Conservation (phyloP, 1,140 invertebrate species). For the Drosophila navojoa region DNA sequence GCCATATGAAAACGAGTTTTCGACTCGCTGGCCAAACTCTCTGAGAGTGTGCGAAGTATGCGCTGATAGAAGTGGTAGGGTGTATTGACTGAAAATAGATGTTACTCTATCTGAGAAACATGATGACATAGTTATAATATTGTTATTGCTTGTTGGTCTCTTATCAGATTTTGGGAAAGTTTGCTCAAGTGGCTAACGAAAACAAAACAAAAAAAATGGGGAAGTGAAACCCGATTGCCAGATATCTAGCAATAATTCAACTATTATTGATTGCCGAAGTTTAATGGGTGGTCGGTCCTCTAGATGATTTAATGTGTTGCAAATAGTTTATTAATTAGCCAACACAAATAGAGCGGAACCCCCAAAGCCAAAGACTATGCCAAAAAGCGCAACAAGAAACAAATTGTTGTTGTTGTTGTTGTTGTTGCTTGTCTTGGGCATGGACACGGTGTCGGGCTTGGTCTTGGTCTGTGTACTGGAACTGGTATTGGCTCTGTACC, state of each 20-base stretch:
- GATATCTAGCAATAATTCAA: not conserved
- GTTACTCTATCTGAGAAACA: conserved; percentile 4
- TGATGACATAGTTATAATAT: conserved; percentile 22
- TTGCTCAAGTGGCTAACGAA: conserved; percentile 9
- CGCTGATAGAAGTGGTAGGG: not conserved
- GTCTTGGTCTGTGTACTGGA: conserved; percentile 31
- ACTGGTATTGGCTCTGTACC: conserved; percentile 51
- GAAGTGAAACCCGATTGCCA: conserved; percentile 1
- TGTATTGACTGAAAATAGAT: not conserved
- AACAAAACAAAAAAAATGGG: not conserved
- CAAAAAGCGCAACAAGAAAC: conserved; percentile 15
- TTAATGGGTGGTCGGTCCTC: not conserved
- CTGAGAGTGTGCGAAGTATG: not conserved
- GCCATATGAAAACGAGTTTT: too few species aligned
- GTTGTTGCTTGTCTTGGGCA: not conserved
- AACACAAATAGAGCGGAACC: conserved; percentile 38
- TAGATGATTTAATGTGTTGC: conserved; percentile 1
- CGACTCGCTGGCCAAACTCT: too few species aligned
- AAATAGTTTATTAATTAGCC: conserved; percentile 32
- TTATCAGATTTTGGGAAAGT: conserved; percentile 27
- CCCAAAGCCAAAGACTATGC: conserved; percentile 11
- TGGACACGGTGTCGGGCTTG: conserved; percentile 8
- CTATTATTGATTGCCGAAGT: not conserved
- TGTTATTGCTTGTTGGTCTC: conserved; percentile 6
- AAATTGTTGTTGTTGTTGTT: not conserved